These are phyloP conservation scores for Drosophila paranaensis DNA, from an alignment of 2,888 invertebrate species.

Conservation along the genomic window DNA sequence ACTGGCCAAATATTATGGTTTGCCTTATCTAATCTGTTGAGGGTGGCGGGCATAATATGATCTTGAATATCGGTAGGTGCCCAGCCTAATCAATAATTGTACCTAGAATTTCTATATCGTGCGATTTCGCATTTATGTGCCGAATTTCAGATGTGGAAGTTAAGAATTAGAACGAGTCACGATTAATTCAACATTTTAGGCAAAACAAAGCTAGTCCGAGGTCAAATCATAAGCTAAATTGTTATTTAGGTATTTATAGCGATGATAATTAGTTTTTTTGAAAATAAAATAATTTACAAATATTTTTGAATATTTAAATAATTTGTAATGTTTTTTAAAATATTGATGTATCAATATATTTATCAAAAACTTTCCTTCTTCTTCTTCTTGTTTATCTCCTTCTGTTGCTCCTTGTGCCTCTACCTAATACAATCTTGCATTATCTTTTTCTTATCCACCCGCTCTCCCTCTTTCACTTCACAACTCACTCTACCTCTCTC, in stretches of 20 bases:
- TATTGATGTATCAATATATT: too few relatives aligned
- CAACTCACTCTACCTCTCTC: too few relatives aligned
- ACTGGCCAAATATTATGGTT: slow-evolving; percentile 11
- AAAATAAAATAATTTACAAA: background rate
- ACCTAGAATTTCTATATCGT: slow-evolving; percentile 38
- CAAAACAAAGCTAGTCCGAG: background rate
- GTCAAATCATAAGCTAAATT: background rate
- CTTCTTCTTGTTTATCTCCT: too few relatives aligned
- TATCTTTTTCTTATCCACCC: background rate
- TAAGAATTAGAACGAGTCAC: slow-evolving; percentile 24
- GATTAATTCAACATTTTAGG: slow-evolving; percentile 44
- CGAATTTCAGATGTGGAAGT: slow-evolving; percentile 6
- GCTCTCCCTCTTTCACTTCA: background rate
- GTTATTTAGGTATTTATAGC: background rate
- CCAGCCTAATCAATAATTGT: slow-evolving; percentile 41
- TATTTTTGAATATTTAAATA: too few relatives aligned
- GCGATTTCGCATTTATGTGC: slow-evolving; percentile 41
- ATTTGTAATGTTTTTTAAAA: too few relatives aligned
- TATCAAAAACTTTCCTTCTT: too few relatives aligned
- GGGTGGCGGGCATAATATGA: slow-evolving; percentile 41
- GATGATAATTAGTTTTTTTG: background rate
- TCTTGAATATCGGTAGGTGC: slow-evolving; percentile 31
- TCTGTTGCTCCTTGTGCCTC: background rate
- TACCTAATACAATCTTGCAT: background rate
- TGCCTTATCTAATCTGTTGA: slow-evolving; percentile 57